A percentile compares a stretch with the other conserved stretches of the same genome.
Evolutionary conservation across 2,888 invertebrate species (phyloP).

Genomic region (Lamellibrachia satsuma): DNA sequence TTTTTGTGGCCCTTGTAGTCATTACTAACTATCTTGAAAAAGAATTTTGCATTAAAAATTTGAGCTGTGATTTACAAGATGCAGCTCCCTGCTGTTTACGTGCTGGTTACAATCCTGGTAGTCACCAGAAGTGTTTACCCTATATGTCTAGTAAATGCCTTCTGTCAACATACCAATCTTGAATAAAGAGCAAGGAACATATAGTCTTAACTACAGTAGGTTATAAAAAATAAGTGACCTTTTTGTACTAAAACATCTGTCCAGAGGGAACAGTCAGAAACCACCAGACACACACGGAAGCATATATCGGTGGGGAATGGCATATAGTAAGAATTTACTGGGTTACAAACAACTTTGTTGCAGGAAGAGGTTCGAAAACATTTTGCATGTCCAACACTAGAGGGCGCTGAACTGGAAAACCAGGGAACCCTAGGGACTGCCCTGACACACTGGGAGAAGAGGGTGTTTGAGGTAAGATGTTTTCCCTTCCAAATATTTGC

Average conservation of each 20-base stretch:
- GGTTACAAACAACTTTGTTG: background rate
- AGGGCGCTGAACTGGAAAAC: conserved; percentile 96
- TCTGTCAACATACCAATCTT: too few species aligned
- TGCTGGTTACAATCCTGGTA: too few species aligned
- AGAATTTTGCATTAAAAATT: too few species aligned
- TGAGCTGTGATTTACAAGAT: too few species aligned
- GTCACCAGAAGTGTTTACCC: too few species aligned
- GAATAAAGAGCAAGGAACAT: background rate
- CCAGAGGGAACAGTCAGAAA: background rate
- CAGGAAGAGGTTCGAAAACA: conserved; percentile 83
- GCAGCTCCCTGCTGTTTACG: too few species aligned
- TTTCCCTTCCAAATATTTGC: background rate
- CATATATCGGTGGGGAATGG: too few species aligned
- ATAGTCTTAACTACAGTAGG: background rate
- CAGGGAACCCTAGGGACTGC: conserved; percentile 96
- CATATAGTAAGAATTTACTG: too few species aligned
- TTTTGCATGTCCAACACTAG: conserved; percentile 84
- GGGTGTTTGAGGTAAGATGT: conserved; percentile 88
- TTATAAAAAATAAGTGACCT: background rate
- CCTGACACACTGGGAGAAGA: conserved; percentile 98
- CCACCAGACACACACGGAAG: background rate
- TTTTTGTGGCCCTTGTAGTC: too few species aligned
- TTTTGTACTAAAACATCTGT: background rate
- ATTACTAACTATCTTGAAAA: too few species aligned
- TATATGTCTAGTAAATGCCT: too few species aligned